Evolutionary conservation across 2,113 vertebrate genomes (phyloP).

Genomic region (Lycocorax pyrrhopterus): DNA sequence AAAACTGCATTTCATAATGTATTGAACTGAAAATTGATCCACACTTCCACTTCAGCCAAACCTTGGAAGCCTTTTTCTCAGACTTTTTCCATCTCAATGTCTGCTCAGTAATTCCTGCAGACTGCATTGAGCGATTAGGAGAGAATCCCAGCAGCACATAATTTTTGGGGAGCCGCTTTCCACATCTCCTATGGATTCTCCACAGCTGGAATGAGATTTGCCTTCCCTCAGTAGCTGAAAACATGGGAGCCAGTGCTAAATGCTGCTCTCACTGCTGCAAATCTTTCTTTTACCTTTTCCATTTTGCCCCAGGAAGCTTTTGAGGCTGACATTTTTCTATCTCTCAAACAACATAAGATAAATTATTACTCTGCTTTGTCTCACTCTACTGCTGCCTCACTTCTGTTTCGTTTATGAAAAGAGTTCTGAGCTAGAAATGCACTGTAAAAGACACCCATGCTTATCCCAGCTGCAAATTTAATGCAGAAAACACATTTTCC

Average conservation of each 20-base stretch:
- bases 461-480: neutral
- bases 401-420: neutral
- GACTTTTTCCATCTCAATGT: neutral
- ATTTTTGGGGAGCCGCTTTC: neutral
- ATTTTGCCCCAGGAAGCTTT: constrained; percentile 20
- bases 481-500: neutral
- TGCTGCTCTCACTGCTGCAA: neutral
- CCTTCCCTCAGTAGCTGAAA: neutral
- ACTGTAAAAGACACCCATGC: neutral
- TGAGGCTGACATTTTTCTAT: neutral
- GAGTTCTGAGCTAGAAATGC: neutral
- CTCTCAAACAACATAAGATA: neutral
- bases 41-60: neutral
- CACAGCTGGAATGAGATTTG: neutral
- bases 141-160: neutral
- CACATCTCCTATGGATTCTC: neutral
- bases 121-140: neutral
- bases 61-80: neutral
- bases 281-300: constrained; percentile 19
- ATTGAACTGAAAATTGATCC: neutral
- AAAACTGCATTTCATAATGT: neutral
- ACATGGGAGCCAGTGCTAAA: neutral
- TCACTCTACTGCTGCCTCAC: neutral
- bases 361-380: constrained; percentile 9
- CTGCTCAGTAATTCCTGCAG: neutral